Base-by-base conservation (phyloP, 2,113 vertebrate species). In the Lichenostomus cassidix region DNA sequence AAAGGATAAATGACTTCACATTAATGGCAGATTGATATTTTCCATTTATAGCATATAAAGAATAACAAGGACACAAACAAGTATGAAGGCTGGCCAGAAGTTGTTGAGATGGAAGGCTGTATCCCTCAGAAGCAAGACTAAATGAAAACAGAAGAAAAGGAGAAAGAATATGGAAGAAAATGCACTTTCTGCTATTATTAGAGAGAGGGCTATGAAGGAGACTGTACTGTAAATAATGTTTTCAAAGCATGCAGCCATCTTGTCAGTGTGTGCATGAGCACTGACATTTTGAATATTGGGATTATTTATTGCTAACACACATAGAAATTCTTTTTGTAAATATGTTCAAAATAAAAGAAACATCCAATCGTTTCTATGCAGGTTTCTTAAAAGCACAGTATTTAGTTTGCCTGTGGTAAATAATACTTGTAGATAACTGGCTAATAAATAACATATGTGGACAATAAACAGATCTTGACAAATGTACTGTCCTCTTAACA, bases 21-120 rank as follows among this genome's bases (percentile, higher is more conserved):
- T 31, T 95, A 91, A 91, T 0, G 1, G 11, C 44, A 17, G 41
- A 7, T 83, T 74, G 2, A 63, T 90, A 5, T 68, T 96, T 87
- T 97, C 58, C 92, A 5, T 98, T 97, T 87, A 23, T 91, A 99
- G 99, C 98, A 99, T 89, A 99, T 99, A 96, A 99, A 99, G 97
- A 99, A 99, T 97, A 99, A 98, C 27, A 99, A 98, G 35, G 98
- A 99, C 39, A 99, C 98, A 83, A 99, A 99, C 96, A 99, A 99
- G 76, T 99, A 99, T 3, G 99, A 99, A 88, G 99, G 99, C 39
- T 99, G 99, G 99, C 99, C 99, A 4, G 99, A 99, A 85, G 99
- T 99, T 74, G 97, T 99, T 71, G 99, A 99, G 96, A 99, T 99
- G 99, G 99, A 99, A 96, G 99, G 99, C 21, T 99, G 99, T 95